These are phyloP conservation scores for Anoplolepis gracilipes DNA, from an alignment of 1,140 invertebrate species.

Conservation along the genomic window DNA sequence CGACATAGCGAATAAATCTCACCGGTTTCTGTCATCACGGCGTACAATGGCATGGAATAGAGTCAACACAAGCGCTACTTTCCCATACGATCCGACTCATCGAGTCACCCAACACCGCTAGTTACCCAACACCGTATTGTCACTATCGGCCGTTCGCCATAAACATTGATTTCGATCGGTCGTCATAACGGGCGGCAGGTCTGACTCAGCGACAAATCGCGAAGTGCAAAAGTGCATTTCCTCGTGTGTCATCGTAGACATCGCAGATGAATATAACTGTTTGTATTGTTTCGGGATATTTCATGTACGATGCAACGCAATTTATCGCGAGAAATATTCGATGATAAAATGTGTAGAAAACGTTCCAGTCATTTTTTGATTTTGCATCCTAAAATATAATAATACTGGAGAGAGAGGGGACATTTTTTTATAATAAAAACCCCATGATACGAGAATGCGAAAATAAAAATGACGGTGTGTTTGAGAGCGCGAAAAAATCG, in stretches of 20 bases:
- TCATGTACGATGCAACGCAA: background rate
- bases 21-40: constrained; percentile 57
- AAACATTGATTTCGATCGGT: constrained; percentile 61
- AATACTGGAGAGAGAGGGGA: too few relatives aligned
- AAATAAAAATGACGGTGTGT: background rate
- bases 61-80: constrained; percentile 50
- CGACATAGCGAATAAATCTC: constrained; percentile 68
- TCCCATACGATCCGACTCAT: constrained; percentile 62
- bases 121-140: constrained; percentile 51
- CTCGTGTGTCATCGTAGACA: background rate
- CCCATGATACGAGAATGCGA: background rate
- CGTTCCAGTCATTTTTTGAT: background rate
- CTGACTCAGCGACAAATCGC: constrained; percentile 42
- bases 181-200: constrained; percentile 33
- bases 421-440: too few relatives aligned
- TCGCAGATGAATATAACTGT: background rate
- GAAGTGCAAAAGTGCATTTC: constrained; percentile 47
- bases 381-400: background rate
- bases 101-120: constrained; percentile 62
- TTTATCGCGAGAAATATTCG: background rate
- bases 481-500: background rate
- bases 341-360: background rate
- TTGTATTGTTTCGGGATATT: constrained; percentile 2
- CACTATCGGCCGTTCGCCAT: constrained; percentile 26
- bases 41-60: constrained; percentile 62